Evolutionary conservation across 1,140 invertebrate genomes (phyloP).

Genomic region (Megalopta genalis): DNA sequence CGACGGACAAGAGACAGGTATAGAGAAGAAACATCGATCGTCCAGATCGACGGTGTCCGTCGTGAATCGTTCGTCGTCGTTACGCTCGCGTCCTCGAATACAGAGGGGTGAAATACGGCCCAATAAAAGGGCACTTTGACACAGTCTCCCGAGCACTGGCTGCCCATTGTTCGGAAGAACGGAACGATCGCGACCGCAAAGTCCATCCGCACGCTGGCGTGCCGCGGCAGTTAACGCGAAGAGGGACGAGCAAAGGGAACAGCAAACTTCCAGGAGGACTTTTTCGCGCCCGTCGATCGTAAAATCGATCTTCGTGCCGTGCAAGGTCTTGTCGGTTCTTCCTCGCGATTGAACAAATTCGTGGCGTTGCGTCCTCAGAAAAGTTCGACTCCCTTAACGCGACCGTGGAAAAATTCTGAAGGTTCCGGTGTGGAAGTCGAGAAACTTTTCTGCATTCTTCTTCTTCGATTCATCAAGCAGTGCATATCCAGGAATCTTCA

Average conservation of each 20-base stretch:
- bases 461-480: no score
- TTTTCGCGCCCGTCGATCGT: conserved; percentile 50
- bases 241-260: conserved; percentile 27
- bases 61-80: conserved; percentile 42
- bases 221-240: conserved; percentile 48
- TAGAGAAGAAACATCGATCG: conserved; percentile 33
- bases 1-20: conserved; percentile 6
- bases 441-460: no score
- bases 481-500: no score
- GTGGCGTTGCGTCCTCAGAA: background rate
- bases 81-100: conserved; percentile 51
- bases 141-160: conserved; percentile 53
- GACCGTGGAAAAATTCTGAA: no score
- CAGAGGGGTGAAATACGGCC: conserved; percentile 60
- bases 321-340: conserved; percentile 20
- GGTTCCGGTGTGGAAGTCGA: no score
- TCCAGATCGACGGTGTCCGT: conserved; percentile 36
- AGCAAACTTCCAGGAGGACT: conserved; percentile 17
- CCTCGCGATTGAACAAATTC: conserved; percentile 17
- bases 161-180: conserved; percentile 54
- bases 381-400: background rate
- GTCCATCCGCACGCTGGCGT: conserved; percentile 38
- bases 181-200: conserved; percentile 50
- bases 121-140: conserved; percentile 65
- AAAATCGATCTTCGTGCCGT: conserved; percentile 45